These are phyloP conservation scores for Vireo altiloquus DNA, from an alignment of 2,113 vertebrate species.

Conservation along the genomic window DNA sequence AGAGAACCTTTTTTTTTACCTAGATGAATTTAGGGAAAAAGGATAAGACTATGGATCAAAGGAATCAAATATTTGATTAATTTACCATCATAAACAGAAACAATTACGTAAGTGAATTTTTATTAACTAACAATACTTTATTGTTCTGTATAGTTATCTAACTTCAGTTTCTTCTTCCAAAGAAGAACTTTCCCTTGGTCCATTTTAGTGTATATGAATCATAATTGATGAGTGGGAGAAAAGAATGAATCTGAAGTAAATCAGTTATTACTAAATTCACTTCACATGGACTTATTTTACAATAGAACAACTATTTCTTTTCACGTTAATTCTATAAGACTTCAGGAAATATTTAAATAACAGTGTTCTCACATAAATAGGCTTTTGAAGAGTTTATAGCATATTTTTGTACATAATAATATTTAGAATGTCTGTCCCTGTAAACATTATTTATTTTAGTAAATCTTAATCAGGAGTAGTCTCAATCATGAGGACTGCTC, in stretches of 20 bases:
- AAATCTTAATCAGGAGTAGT: neutral
- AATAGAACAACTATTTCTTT: neutral
- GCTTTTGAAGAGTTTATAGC: neutral
- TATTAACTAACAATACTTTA: neutral
- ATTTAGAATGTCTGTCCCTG: neutral
- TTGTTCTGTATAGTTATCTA: neutral
- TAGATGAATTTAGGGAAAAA: neutral
- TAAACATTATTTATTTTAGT: neutral
- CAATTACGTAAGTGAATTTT: neutral
- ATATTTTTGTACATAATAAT: neutral
- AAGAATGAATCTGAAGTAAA: neutral
- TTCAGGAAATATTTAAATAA: neutral
- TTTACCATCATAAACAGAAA: neutral
- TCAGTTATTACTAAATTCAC: neutral
- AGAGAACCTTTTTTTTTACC: accelerated
- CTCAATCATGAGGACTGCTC: neutral
- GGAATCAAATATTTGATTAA: neutral
- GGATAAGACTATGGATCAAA: neutral
- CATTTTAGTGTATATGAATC: neutral
- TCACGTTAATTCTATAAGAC: neutral
- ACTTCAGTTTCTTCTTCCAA: neutral
- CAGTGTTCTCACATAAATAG: neutral
- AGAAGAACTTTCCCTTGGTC: neutral
- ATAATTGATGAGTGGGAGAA: neutral
- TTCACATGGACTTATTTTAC: neutral